These are phyloP conservation scores for Nyctibius bracteatus DNA, from an alignment of 2,113 vertebrate genomes.

Conservation along the genomic window DNA sequence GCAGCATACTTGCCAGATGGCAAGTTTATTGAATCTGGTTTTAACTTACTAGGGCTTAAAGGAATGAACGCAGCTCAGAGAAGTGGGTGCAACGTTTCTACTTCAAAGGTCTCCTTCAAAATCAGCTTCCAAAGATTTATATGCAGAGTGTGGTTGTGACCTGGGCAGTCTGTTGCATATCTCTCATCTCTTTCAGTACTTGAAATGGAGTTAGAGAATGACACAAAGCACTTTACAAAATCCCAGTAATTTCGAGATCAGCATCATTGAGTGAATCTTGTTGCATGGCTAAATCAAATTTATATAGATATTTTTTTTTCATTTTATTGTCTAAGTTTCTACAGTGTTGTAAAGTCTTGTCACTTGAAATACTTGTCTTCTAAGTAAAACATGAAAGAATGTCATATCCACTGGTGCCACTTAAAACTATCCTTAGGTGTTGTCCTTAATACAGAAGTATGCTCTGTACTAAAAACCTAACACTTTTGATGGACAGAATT, in stretches of 20 bases:
- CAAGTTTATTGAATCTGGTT: slow-evolving; percentile 42
- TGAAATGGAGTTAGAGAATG: background rate
- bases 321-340: background rate
- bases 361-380: background rate
- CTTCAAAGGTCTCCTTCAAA: slow-evolving; percentile 31
- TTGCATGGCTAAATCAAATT: background rate
- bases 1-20: slow-evolving; percentile 39
- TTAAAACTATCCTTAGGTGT: background rate
- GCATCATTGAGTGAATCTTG: background rate
- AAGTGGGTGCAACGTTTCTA: background rate
- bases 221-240: background rate
- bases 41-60: slow-evolving; percentile 32
- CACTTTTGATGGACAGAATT: background rate
- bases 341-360: background rate
- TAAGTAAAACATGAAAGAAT: background rate
- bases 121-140: background rate
- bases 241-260: background rate
- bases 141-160: background rate
- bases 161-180: background rate
- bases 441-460: background rate
- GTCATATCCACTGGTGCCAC: background rate
- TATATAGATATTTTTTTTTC: background rate
- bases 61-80: background rate
- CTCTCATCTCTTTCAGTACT: background rate
- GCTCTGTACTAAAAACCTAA: background rate